A percentile compares a stretch with the other conserved stretches of the same genome.
These are phyloP conservation scores for Actinostola sp. DNA, from an alignment of 92 coral and sea anemone genomes.

Conservation along the genomic window DNA sequence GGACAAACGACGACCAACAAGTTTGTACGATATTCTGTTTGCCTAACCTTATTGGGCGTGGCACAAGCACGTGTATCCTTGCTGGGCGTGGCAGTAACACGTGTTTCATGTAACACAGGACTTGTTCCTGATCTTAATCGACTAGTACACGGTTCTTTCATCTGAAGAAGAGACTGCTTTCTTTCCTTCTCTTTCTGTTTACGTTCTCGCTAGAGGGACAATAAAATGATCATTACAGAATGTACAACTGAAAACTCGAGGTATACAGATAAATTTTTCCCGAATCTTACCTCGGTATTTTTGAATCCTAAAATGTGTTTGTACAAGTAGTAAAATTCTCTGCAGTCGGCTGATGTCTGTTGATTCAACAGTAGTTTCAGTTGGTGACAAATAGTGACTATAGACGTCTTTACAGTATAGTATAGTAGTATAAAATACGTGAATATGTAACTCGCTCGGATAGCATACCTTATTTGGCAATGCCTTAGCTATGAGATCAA, in stretches of 20 bases:
- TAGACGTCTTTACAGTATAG: neutral
- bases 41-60: slow-evolving; percentile 19
- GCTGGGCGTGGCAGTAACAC: neutral
- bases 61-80: neutral
- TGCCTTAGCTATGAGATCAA: slow-evolving; percentile 33
- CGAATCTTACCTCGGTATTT: slow-evolving; percentile 9
- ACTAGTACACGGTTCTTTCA: slow-evolving; percentile 27
- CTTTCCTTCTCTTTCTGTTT: slow-evolving; percentile 25
- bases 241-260: neutral
- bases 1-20: neutral
- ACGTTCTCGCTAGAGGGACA: slow-evolving; percentile 14
- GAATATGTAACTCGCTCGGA: neutral
- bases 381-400: neutral
- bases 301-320: slow-evolving; percentile 27
- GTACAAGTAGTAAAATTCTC: slow-evolving; percentile 24
- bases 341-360: slow-evolving; percentile 26
- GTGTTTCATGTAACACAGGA: neutral
- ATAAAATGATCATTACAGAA: neutral
- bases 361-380: neutral
- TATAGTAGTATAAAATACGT: too few species aligned
- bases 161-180: slow-evolving; percentile 11
- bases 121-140: slow-evolving; percentile 14
- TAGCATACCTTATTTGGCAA: slow-evolving; percentile 15
- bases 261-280: neutral
- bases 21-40: neutral